Evolutionary conservation across 2,888 invertebrate species (phyloP).

Genomic region (Idaea aversata): DNA sequence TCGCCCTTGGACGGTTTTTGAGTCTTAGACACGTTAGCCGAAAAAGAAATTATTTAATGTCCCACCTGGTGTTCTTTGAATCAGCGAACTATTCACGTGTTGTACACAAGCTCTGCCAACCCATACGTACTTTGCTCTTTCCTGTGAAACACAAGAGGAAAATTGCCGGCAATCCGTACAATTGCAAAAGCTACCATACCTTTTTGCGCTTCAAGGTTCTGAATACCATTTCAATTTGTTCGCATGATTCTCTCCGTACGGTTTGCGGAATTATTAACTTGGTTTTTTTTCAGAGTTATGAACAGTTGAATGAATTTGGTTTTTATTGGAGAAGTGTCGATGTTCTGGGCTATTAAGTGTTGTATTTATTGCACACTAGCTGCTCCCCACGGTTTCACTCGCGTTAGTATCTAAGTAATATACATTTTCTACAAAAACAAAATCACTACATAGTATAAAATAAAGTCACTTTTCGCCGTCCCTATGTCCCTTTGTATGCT

Average conservation of each 20-base stretch:
- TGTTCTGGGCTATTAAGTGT: background rate
- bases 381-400: background rate
- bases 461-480: too few species aligned
- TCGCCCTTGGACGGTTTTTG: too few species aligned
- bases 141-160: background rate
- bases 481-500: too few species aligned
- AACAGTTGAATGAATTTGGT: background rate
- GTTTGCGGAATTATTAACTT: background rate
- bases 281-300: background rate
- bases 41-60: too few species aligned
- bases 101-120: background rate
- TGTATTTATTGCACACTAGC: background rate
- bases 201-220: background rate
- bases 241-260: background rate
- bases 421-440: too few species aligned
- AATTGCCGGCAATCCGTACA: background rate
- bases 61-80: background rate
- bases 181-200: background rate
- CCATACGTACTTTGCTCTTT: background rate
- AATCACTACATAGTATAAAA: too few species aligned
- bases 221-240: background rate
- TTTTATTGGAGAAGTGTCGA: background rate
- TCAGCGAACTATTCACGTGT: background rate
- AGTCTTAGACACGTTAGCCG: too few species aligned
- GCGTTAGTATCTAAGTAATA: too few species aligned